phyloP scores from a whole-genome alignment of 1,140 invertebrate species.

The Idris sp. region DNA sequence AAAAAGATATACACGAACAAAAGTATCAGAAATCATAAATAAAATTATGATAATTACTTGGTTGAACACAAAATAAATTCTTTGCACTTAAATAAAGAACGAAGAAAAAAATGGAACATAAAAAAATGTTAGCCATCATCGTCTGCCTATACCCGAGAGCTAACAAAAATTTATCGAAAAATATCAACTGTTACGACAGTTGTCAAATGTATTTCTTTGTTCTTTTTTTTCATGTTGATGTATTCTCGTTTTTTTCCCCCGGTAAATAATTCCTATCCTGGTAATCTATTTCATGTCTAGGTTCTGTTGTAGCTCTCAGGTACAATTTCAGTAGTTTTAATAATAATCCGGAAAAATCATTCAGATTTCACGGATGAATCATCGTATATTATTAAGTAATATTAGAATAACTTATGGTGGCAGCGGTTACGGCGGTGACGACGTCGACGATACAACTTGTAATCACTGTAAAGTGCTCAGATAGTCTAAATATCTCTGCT shows the following conservation, averaged over 20 bases:
- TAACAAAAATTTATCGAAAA: conserved; percentile 60
- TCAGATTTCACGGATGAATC: too few species aligned
- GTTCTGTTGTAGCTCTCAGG: conserved; percentile 68
- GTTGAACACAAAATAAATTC: too few species aligned
- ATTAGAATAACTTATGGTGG: conserved; percentile 15
- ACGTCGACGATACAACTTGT: too few species aligned
- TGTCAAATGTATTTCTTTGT: conserved; percentile 2
- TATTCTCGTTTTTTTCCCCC: background rate
- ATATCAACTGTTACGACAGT: conserved; percentile 7
- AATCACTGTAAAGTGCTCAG: conserved; percentile 69
- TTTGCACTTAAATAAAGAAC: too few species aligned
- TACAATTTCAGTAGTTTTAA: conserved; percentile 68
- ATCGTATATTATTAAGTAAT: conserved; percentile 25
- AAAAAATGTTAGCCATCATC: conserved; percentile 38
- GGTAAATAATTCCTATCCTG: conserved; percentile 15
- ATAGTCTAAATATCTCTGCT: conserved; percentile 76
- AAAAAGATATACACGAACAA: too few species aligned
- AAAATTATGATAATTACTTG: too few species aligned
- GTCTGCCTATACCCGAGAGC: conserved; percentile 65
- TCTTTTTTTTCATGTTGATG: too few species aligned
- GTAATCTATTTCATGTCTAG: conserved; percentile 30
- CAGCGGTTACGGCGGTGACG: conserved; percentile 7
- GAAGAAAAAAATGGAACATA: too few species aligned
- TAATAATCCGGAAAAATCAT: too few species aligned
- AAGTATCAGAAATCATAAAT: too few species aligned